A percentile compares a stretch with the other conserved stretches of the same genome.
phyloP scores from a whole-genome alignment of 2,888 invertebrate species.

The Meandrusa payeni region DNA sequence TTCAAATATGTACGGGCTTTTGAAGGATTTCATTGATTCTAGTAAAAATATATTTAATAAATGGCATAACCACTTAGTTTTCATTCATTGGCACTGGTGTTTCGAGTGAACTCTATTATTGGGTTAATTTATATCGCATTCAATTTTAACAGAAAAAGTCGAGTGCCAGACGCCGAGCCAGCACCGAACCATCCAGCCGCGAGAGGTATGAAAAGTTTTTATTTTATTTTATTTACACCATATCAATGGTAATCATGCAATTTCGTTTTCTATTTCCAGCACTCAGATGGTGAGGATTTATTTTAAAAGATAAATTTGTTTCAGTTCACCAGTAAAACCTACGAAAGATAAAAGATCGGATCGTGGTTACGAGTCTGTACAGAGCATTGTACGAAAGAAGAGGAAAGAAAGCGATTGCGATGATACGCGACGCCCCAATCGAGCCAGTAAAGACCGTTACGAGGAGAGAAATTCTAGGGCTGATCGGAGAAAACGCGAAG shows the following conservation, averaged over 20 bases:
- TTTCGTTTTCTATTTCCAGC: not conserved
- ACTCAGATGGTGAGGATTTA: not conserved
- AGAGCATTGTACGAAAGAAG: slow-evolving; percentile 54
- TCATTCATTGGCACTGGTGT: slow-evolving; percentile 80
- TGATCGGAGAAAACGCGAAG: slow-evolving; percentile 46
- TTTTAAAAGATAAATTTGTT: slow-evolving; percentile 29
- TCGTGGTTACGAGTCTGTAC: slow-evolving; percentile 51
- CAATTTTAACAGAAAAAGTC: slow-evolving; percentile 73
- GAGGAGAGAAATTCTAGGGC: slow-evolving; percentile 49
- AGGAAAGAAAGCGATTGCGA: slow-evolving; percentile 69
- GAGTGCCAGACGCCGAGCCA: slow-evolving; percentile 63
- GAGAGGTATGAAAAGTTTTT: slow-evolving; percentile 49
- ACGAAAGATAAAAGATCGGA: slow-evolving; percentile 55
- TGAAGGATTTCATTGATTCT: slow-evolving; percentile 52
- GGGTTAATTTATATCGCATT: slow-evolving; percentile 34
- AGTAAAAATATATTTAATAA: slow-evolving; percentile 54
- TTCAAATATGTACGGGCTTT: slow-evolving; percentile 26
- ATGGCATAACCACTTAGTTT: slow-evolving; percentile 77
- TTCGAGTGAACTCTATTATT: slow-evolving; percentile 42
- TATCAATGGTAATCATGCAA: no score
- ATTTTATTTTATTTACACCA: not conserved
- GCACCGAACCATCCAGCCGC: slow-evolving; percentile 58
- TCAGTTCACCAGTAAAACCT: slow-evolving; percentile 65
- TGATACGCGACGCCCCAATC: slow-evolving; percentile 3
- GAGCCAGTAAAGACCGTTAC: slow-evolving; percentile 58